phyloP scores from a whole-genome alignment of 1,140 invertebrate genomes.

The Cryptotermes secundus region DNA sequence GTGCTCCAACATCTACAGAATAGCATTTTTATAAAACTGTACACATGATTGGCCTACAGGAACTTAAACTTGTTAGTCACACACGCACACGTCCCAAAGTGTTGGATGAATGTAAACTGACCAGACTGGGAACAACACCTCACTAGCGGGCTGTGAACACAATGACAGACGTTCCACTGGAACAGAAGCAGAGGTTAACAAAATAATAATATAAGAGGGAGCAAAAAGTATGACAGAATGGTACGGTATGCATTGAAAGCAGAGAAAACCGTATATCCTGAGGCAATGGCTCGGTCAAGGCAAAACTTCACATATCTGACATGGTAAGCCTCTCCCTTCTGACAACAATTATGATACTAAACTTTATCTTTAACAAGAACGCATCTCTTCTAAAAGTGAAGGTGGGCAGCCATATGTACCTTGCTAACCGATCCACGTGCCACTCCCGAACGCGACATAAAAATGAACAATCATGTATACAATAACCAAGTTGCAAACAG shows the following conservation, averaged over 20 bases:
- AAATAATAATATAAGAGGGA: neutral
- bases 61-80: conserved; percentile 28
- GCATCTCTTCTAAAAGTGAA: conserved; percentile 21
- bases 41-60: conserved; percentile 30
- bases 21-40: conserved; percentile 30
- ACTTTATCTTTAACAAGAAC: neutral
- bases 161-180: neutral
- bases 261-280: neutral
- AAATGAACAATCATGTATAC: conserved; percentile 26
- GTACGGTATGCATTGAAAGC: neutral
- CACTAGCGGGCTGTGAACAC: neutral
- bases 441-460: conserved; percentile 11
- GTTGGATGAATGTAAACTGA: conserved; percentile 27
- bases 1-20: conserved; percentile 28
- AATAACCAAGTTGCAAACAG: conserved; percentile 25
- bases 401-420: conserved; percentile 2
- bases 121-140: conserved; percentile 23
- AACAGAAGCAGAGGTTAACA: neutral
- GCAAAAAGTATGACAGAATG: neutral
- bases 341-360: neutral
- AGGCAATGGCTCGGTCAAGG: neutral
- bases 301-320: neutral
- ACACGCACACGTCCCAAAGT: conserved; percentile 12
- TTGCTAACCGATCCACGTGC: neutral
- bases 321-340: neutral